phyloP scores from a whole-genome alignment of 2,113 vertebrate species.

The Centropus bengalensis region DNA sequence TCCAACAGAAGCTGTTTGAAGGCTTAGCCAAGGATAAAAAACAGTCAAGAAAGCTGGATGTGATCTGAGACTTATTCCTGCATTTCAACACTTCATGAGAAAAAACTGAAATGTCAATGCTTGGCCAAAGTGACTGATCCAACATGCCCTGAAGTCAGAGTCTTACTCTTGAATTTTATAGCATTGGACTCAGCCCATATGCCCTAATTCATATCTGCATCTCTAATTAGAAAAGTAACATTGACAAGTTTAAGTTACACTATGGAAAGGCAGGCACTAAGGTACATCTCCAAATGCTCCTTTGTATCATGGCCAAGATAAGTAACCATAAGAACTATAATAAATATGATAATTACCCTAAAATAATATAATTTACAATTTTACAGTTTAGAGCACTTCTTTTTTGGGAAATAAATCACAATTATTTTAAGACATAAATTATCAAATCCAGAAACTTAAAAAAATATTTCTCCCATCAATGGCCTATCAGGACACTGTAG shows the following conservation, averaged over 20 bases:
- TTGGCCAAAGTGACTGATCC: not conserved
- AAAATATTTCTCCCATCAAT: not conserved
- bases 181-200: not conserved
- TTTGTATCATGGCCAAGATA: not conserved
- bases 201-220: not conserved
- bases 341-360: not conserved
- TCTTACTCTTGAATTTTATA: not conserved
- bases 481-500: not conserved
- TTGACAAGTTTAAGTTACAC: not conserved
- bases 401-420: not conserved
- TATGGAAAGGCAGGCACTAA: not conserved
- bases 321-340: not conserved
- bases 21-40: not conserved
- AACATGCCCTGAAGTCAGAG: not conserved
- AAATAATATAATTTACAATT: not conserved
- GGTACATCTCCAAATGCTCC: not conserved
- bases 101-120: not conserved
- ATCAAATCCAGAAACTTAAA: not conserved
- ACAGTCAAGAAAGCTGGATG: not conserved
- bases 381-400: not conserved
- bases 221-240: not conserved
- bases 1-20: slow-evolving; percentile 7
- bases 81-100: slow-evolving; percentile 9
- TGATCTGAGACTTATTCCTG: not conserved
- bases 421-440: not conserved